Evolutionary conservation across 2,888 invertebrate genomes (phyloP).

Genomic region (Psylliodes chrysocephalus): DNA sequence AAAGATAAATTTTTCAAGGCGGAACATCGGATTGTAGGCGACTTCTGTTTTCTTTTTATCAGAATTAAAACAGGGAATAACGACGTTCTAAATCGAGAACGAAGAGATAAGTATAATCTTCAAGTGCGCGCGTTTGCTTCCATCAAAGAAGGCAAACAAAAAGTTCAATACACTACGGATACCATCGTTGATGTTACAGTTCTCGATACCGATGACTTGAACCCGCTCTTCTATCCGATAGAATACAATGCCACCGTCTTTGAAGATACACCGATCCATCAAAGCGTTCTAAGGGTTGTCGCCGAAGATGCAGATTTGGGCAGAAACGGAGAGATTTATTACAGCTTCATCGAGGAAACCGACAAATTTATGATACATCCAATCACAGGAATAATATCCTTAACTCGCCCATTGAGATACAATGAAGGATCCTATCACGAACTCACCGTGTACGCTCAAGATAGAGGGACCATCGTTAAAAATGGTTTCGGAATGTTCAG

Average conservation of each 20-base stretch:
- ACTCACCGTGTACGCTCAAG: conserved; percentile 84
- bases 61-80: conserved; percentile 88
- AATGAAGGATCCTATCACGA: conserved; percentile 77
- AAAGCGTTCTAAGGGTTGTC: conserved; percentile 79
- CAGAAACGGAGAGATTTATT: conserved; percentile 96
- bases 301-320: conserved; percentile 98
- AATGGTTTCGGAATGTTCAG: conserved; percentile 69
- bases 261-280: conserved; percentile 88
- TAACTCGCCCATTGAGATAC: conserved; percentile 81
- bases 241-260: conserved; percentile 88
- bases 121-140: conserved; percentile 79
- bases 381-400: conserved; percentile 83
- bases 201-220: conserved; percentile 89
- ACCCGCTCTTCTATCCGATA: conserved; percentile 91
- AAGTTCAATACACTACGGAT: conserved; percentile 75
- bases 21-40: conserved; percentile 88
- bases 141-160: conserved; percentile 69
- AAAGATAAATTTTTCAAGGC: conserved; percentile 92
- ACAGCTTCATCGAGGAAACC: conserved; percentile 85
- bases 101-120: conserved; percentile 83
- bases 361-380: conserved; percentile 94
- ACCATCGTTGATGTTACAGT: conserved; percentile 79
- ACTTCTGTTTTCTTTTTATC: conserved; percentile 92
- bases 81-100: conserved; percentile 92
- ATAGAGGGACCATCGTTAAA: conserved; percentile 78